Conservation (phyloP, 2,113 vertebrate species). For the Regulus satrapa region DNA sequence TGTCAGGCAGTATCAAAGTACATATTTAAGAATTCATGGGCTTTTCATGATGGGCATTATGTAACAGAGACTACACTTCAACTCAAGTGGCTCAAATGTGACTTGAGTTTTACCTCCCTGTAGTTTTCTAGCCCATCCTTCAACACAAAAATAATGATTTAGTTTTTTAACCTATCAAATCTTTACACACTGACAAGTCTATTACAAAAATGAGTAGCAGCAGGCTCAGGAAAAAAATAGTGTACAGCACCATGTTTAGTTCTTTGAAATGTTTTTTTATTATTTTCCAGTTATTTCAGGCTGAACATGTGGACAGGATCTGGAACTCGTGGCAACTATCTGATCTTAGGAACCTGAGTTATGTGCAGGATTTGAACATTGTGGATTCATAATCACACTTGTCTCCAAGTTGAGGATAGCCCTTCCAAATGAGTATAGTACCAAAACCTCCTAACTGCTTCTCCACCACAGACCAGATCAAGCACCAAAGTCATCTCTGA, state of each 20-base stretch:
- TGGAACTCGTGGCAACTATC: background rate
- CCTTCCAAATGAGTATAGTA: background rate
- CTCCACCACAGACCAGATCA: background rate
- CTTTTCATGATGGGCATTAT: constrained; percentile 8
- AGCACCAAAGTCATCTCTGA: background rate
- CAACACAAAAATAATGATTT: background rate
- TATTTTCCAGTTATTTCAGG: background rate
- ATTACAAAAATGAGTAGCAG: background rate
- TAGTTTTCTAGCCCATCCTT: background rate
- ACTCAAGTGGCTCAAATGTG: background rate
- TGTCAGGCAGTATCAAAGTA: constrained; percentile 19
- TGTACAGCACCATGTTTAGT: background rate
- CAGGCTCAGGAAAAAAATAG: background rate
- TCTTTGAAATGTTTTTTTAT: background rate
- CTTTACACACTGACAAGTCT: background rate
- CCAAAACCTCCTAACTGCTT: background rate
- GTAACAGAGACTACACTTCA: constrained; percentile 3
- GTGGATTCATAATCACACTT: background rate
- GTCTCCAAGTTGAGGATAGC: background rate
- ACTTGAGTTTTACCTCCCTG: background rate
- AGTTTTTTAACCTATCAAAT: background rate
- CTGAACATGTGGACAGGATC: background rate
- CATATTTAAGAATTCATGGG: constrained; percentile 36
- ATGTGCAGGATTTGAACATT: background rate
- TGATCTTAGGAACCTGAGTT: background rate